Evolutionary conservation across 1,140 invertebrate species (phyloP), one percentile per base, ranked within the genome.

Genomic region (Drosophila suzukii): DNA sequence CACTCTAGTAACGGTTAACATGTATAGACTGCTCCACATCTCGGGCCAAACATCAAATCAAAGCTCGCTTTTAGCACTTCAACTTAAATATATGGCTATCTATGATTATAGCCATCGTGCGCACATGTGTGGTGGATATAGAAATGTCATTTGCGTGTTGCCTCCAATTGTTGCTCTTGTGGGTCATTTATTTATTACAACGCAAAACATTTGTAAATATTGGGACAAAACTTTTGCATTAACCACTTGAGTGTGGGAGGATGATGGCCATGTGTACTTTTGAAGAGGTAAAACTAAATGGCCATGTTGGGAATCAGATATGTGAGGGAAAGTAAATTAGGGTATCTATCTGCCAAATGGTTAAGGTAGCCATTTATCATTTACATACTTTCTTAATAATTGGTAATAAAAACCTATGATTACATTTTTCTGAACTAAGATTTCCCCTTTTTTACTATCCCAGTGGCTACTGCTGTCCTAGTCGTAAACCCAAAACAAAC

Each of bases 191-290:
- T 75, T 77, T 77, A 57, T 84, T 84, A 72, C 65, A 83, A 71
- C 59, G 60, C 43, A 81, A 81, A 85, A 68, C 84, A 89, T 80
- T 89, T 84, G 84, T 88, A 83, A 89, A 89, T 81, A 89, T 74
- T 88, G 58, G 55, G 55, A 88, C 84, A 78, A 83, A 83, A 78
- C 57, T 88, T 88, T 80, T 81, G 80, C 84, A 88, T 88, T 88
- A 84, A 72, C 46, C 57, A 57, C 20, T 57, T 67, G 39, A 46
- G 43, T 12, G 44, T 17, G 44, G 13, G 17, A 36, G 27, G 8
- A 27, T 44, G 55, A 27, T 34, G 49, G 39, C 10, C 24, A 30
- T 63, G 41, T 13, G 44, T 34, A 17, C 17, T 34, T 46, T 47
- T 38, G 11, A 34, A 50, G 44, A 11, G 34, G 20, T n/a, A 41